Conservation (phyloP, 1,140 invertebrate species). For the Caerostris darwini region DNA sequence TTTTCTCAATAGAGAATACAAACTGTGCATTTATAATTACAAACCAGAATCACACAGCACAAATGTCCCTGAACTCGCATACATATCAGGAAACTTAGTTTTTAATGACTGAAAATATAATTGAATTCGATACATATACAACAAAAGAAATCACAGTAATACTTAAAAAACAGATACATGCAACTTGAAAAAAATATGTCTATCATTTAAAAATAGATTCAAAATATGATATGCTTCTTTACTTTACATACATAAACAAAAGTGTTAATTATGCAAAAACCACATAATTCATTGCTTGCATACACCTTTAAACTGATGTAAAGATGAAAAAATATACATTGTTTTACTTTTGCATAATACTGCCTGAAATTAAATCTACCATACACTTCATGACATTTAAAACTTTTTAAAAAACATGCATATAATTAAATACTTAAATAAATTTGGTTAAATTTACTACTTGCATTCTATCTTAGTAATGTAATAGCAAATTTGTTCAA, state of each 20-base stretch:
- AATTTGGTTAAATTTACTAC: too few relatives aligned
- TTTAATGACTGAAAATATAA: neutral
- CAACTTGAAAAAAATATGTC: neutral
- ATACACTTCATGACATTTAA: too few relatives aligned
- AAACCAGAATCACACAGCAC: slow-evolving; percentile 11
- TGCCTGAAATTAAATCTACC: too few relatives aligned
- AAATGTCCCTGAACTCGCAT: neutral
- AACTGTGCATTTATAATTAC: slow-evolving; percentile 51
- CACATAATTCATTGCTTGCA: too few relatives aligned
- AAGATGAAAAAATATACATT: too few relatives aligned
- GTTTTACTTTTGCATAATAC: too few relatives aligned
- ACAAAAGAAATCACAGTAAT: neutral
- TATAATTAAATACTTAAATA: too few relatives aligned
- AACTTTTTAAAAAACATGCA: too few relatives aligned
- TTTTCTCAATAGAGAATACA: slow-evolving; percentile 61
- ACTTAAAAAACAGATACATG: too few relatives aligned
- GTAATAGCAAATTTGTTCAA: too few relatives aligned
- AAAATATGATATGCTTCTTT: neutral
- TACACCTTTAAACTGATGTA: too few relatives aligned
- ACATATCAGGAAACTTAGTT: neutral
- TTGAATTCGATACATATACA: neutral
- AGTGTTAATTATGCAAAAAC: neutral
- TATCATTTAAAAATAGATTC: neutral
- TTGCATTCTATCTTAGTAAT: too few relatives aligned
- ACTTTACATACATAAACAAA: neutral